phyloP scores from a whole-genome alignment of 1,140 invertebrate species.

The Venustaconcha ellipsiformis region DNA sequence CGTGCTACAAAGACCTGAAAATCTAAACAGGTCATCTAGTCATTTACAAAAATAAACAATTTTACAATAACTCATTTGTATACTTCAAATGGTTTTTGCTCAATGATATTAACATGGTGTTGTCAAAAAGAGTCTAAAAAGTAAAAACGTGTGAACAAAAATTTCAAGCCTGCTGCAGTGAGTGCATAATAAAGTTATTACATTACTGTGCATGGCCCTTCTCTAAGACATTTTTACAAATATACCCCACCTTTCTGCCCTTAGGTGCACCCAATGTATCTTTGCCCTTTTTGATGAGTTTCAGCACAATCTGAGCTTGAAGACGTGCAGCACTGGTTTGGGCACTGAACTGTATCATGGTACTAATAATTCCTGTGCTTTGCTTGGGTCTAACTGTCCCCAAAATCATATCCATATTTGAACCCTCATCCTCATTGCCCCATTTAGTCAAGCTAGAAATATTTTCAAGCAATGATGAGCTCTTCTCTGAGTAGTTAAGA shows the following conservation, averaged over 20 bases:
- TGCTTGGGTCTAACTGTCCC: conserved; percentile 43
- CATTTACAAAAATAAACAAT: no score
- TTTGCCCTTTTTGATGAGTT: conserved; percentile 68
- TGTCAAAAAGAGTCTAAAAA: no score
- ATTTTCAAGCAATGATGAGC: conserved; percentile 58
- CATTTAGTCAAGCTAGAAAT: conserved; percentile 60
- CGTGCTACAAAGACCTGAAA: no score
- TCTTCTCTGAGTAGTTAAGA: conserved; percentile 64
- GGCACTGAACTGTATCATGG: conserved; percentile 64
- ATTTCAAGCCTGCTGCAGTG: no score
- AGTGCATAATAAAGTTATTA: no score
- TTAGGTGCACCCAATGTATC: conserved; percentile 64
- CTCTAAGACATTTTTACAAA: not conserved
- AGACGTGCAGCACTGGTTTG: conserved; percentile 62
- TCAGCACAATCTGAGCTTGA: conserved; percentile 61
- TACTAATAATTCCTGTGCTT: conserved; percentile 54
- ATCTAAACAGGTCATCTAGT: no score
- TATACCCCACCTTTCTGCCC: conserved; percentile 58
- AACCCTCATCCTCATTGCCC: conserved; percentile 37
- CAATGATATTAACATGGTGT: no score
- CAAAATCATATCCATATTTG: conserved; percentile 28
- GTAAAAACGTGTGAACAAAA: no score
- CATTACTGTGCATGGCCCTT: no score
- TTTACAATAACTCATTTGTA: no score
- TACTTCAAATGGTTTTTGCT: no score